Evolutionary conservation across 2,888 invertebrate species (phyloP).

Genomic region (Aethes cnicana): DNA sequence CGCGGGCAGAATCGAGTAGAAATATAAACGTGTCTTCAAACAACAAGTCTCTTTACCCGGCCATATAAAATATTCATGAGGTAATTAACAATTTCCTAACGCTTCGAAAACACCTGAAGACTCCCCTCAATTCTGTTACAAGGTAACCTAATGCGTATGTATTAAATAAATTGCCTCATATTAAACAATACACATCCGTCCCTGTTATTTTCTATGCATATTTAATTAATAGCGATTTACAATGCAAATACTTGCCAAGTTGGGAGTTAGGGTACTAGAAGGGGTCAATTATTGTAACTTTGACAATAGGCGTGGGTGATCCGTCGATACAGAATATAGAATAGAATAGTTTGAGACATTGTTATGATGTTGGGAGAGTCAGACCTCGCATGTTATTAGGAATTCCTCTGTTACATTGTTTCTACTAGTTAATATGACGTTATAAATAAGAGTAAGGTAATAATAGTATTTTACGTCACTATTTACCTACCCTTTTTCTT

Average conservation of each 20-base stretch:
- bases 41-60: too few species aligned
- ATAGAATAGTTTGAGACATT: too few species aligned
- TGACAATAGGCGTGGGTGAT: background rate
- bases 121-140: slow-evolving; percentile 18
- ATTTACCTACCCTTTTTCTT: too few species aligned
- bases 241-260: slow-evolving; percentile 60
- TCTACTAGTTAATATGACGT: too few species aligned
- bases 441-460: too few species aligned
- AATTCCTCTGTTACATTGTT: too few species aligned
- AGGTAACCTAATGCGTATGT: slow-evolving; percentile 15
- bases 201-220: slow-evolving; percentile 67
- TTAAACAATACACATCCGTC: slow-evolving; percentile 42
- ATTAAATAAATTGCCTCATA: slow-evolving; percentile 28
- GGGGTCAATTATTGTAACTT: slow-evolving; percentile 12
- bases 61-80: background rate
- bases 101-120: slow-evolving; percentile 4
- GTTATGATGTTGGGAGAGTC: too few species aligned
- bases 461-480: too few species aligned
- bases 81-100: slow-evolving; percentile 3
- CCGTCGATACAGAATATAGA: too few species aligned
- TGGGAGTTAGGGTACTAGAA: slow-evolving; percentile 39
- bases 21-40: too few species aligned
- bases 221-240: slow-evolving; percentile 65
- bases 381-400: too few species aligned
- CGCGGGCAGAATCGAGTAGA: too few species aligned